Base-by-base conservation (phyloP, 2,888 invertebrate genomes). In the Tenthredo amoena region DNA sequence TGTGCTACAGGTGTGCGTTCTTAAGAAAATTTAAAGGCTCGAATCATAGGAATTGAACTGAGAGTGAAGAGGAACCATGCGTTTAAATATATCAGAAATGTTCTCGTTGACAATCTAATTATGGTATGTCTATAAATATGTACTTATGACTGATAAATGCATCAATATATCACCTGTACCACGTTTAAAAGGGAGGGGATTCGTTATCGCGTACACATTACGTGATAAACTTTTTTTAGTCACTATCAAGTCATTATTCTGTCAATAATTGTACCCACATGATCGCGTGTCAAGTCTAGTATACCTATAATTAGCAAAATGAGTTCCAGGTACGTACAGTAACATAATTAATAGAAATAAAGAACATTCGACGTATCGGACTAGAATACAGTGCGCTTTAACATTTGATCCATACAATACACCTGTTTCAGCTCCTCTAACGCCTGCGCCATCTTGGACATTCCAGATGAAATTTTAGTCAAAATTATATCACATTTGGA, bases 401-500 rank as follows among this genome's bases (percentile, higher is more conserved):
- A 50, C 7, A 55, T 55, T n/a, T 7, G n/a, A n/a, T 1, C 6
- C 7, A 55, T n/a, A 1, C n/a, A 55, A 55, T 55, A 55, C 55
- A n/a, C 62, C 12, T 12, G 62, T 62, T 62, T 62, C 62, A 62
- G 21, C 12, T 62, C 62, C 1, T 68, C 31, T 18, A 68, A 34
- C 34, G 68, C 18, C 68, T 34, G 68, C 34, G 43, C 18, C 1
- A 74, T 74, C 43, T 43, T 43, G 21, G 72, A 74, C n/a, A 40
- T 74, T 43, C 72, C 72, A 0, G 43, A 74, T 43, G 40, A 74
- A 74, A 74, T 74, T 43, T 43, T 40, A 2, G 72, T 74, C 4
- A 74, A 74, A 74, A 74, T 74, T 10, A 74, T 74, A 12, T 43
- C 43, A 12, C 15, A 74, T 40, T 21, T 74, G 9, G 21, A n/a